These are phyloP conservation scores for Macrosoma leucophasiata DNA, from an alignment of 2,888 invertebrate genomes.

Conservation along the genomic window DNA sequence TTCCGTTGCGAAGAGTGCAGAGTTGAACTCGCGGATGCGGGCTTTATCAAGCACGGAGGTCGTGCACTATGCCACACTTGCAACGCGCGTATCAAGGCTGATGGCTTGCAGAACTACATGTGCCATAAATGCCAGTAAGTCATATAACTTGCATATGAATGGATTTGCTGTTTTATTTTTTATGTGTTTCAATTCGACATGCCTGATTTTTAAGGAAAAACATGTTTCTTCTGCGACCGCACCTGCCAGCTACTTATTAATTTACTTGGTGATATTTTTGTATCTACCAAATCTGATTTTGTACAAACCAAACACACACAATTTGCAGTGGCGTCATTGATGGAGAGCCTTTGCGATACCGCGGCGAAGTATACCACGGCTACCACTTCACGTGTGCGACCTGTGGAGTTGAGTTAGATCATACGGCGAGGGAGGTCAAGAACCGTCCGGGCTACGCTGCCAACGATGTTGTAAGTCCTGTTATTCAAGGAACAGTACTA, in stretches of 20 bases:
- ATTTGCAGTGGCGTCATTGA: slow-evolving; percentile 94
- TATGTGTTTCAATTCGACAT: too few relatives aligned
- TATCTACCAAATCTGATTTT: too few relatives aligned
- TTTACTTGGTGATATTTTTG: too few relatives aligned
- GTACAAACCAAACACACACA: too few relatives aligned
- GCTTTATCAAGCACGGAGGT: slow-evolving; percentile 95
- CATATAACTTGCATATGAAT: too few relatives aligned
- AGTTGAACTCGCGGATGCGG: slow-evolving; percentile 94
- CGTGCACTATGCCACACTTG: slow-evolving; percentile 96
- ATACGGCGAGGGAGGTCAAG: slow-evolving; percentile 96
- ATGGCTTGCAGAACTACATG: slow-evolving; percentile 95
- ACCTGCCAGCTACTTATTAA: too few relatives aligned
- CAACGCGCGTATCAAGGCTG: slow-evolving; percentile 96
- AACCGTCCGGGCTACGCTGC: slow-evolving; percentile 92
- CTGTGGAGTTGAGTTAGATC: slow-evolving; percentile 93
- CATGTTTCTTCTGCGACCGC: too few relatives aligned
- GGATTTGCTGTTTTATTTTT: too few relatives aligned
- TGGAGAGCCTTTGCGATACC: slow-evolving; percentile 91
- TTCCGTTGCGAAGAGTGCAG: slow-evolving; percentile 97
- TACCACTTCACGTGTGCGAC: slow-evolving; percentile 99
- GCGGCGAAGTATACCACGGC: slow-evolving; percentile 98
- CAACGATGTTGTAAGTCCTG: slow-evolving; percentile 85
- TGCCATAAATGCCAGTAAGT: slow-evolving; percentile 99
- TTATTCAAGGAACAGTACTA: too few relatives aligned
- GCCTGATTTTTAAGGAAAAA: too few relatives aligned